A percentile compares a stretch with the other conserved stretches of the same genome.
Evolutionary conservation across 2,888 invertebrate genomes (phyloP).

Genomic region (Drosophila planitibia): DNA sequence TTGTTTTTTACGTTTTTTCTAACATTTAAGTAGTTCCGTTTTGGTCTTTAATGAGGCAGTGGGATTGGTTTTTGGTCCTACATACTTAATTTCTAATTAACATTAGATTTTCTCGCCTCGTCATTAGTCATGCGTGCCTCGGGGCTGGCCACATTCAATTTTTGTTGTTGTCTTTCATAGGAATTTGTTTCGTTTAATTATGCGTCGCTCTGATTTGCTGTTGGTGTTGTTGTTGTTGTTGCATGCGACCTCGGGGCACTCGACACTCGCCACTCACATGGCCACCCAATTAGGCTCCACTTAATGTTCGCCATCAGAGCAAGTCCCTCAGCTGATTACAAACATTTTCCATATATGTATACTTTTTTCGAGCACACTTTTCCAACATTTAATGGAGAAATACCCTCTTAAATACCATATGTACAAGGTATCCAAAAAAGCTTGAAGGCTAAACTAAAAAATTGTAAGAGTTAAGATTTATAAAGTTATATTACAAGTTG

Average conservation of each 20-base stretch:
- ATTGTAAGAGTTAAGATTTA: background rate
- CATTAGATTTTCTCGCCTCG: slow-evolving; percentile 44
- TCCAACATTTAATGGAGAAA: slow-evolving; percentile 9
- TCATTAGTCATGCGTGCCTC: slow-evolving; percentile 62
- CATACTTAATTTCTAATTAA: slow-evolving; percentile 66
- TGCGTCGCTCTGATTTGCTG: slow-evolving; percentile 53
- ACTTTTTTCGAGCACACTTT: slow-evolving; percentile 9
- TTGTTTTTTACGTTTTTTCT: slow-evolving; percentile 5
- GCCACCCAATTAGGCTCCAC: slow-evolving; percentile 66
- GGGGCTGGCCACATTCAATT: slow-evolving; percentile 7
- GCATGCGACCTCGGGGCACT: slow-evolving; percentile 23
- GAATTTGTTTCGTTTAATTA: slow-evolving; percentile 50
- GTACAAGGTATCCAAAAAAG: background rate
- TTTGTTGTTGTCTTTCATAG: slow-evolving; percentile 11
- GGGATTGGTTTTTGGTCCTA: slow-evolving; percentile 26
- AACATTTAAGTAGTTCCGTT: slow-evolving; percentile 3
- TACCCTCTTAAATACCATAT: background rate
- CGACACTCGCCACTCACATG: slow-evolving; percentile 44
- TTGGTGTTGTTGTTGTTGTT: slow-evolving; percentile 8
- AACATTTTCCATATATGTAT: slow-evolving; percentile 31
- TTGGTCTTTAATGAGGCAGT: slow-evolving; percentile 5
- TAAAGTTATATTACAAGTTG: background rate
- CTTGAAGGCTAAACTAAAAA: background rate
- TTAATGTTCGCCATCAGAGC: slow-evolving; percentile 37
- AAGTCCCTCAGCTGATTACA: slow-evolving; percentile 62